Evolutionary conservation across 23 tunicate genomes (phyloP).

Genomic region (Oikopleura dioica): DNA sequence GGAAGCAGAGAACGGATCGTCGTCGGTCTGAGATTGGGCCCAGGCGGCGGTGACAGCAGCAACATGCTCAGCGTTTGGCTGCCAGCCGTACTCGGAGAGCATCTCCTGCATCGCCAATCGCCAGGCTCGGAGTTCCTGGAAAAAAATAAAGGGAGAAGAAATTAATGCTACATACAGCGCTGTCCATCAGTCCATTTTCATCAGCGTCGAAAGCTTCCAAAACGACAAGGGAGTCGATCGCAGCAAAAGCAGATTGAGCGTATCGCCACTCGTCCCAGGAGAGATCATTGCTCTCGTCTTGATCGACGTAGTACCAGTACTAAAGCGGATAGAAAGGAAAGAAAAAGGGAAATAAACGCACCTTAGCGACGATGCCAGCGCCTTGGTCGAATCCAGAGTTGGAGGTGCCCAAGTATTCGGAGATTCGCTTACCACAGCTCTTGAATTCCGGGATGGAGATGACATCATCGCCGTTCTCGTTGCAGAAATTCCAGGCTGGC

Average conservation of each 20-base stretch:
- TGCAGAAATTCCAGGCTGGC: not conserved
- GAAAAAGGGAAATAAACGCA: not conserved
- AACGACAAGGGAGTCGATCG: not conserved
- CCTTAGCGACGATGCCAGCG: not conserved
- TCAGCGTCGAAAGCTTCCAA: not conserved
- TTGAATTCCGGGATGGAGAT: not conserved
- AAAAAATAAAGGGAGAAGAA: too few species aligned
- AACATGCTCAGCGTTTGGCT: not conserved
- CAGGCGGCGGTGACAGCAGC: not conserved
- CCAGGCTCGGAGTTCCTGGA: too few species aligned
- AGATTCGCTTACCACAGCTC: not conserved
- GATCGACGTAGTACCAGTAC: not conserved
- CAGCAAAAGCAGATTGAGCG: not conserved
- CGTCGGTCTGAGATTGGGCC: not conserved
- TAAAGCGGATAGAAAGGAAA: too few species aligned
- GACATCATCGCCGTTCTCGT: not conserved
- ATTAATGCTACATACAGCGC: not conserved
- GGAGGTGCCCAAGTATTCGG: not conserved
- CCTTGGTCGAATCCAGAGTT: not conserved
- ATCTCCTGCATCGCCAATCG: too few species aligned
- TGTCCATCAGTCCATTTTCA: not conserved
- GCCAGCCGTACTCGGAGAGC: too few species aligned
- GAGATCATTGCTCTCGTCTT: not conserved
- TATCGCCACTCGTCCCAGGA: not conserved
- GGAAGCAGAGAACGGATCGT: not conserved